phyloP scores from a whole-genome alignment of 53 echinoderm and acorn worm genomes.

The Luidia sarsii region DNA sequence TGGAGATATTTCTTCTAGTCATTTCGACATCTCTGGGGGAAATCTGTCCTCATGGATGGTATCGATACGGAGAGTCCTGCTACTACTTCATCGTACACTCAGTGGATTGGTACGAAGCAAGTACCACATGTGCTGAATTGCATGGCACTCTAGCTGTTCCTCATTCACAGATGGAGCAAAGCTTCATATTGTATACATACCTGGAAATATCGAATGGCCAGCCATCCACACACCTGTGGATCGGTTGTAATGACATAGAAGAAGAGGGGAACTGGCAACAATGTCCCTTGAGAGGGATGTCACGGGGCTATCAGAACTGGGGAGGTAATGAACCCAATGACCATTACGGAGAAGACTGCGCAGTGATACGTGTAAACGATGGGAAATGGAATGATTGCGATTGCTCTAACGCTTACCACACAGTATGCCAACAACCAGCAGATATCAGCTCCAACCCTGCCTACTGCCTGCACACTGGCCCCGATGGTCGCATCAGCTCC shows the following conservation, averaged over 20 bases:
- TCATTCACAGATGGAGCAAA: neutral
- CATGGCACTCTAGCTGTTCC: slow-evolving; percentile 3
- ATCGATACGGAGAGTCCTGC: neutral
- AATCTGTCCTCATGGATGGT: neutral
- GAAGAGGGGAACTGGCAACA: neutral
- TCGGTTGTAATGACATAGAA: neutral
- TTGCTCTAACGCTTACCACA: too few species aligned
- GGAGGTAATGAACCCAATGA: neutral
- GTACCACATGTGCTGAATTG: neutral
- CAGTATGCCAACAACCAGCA: too few species aligned
- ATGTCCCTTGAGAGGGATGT: neutral
- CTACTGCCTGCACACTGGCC: too few species aligned
- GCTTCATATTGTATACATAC: neutral
- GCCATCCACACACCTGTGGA: neutral
- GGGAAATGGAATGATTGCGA: neutral
- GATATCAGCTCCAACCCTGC: too few species aligned
- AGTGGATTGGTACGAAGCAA: neutral
- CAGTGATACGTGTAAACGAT: too few species aligned
- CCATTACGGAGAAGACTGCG: neutral
- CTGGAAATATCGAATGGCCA: neutral
- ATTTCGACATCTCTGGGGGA: too few species aligned
- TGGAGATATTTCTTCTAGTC: too few species aligned
- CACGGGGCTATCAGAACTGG: neutral
- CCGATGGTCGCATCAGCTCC: too few species aligned
- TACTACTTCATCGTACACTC: neutral